Evolutionary conservation across 2,797 vertebrate genomes (phyloP).

Genomic region (Eulemur albifrons): DNA sequence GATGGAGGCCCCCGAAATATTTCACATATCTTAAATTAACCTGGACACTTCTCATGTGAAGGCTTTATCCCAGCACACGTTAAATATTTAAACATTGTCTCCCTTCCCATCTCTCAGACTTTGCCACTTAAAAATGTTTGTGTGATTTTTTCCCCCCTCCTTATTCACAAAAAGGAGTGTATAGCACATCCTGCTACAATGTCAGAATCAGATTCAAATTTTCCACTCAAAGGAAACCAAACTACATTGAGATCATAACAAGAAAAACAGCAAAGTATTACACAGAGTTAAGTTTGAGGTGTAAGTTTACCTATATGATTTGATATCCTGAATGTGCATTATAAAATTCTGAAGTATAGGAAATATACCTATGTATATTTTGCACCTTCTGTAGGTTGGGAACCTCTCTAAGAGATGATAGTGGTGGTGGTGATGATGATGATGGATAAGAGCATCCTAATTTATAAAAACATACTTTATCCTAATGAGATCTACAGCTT

Average conservation of each 20-base stretch:
- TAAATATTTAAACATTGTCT: conserved; percentile 24
- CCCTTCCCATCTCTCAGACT: neutral
- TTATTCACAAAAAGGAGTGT: neutral
- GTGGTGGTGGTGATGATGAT: neutral
- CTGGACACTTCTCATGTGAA: neutral
- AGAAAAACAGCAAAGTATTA: neutral
- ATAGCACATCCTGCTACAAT: neutral
- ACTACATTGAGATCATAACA: neutral
- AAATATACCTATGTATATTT: neutral
- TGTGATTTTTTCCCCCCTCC: neutral
- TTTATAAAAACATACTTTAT: neutral
- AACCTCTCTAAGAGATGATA: neutral
- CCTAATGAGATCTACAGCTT: neutral
- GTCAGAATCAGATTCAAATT: conserved; percentile 24
- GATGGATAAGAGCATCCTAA: neutral
- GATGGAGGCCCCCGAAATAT: neutral
- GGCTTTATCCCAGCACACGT: neutral
- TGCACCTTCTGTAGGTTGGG: neutral
- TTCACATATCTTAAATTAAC: neutral
- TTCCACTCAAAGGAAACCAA: conserved; percentile 51
- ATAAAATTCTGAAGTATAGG: neutral
- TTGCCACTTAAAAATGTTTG: neutral
- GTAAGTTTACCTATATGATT: neutral
- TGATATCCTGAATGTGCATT: neutral
- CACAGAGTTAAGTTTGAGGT: neutral